Evolutionary conservation across 2,113 vertebrate genomes (phyloP).

Genomic region (Ibidorhyncha struthersii): DNA sequence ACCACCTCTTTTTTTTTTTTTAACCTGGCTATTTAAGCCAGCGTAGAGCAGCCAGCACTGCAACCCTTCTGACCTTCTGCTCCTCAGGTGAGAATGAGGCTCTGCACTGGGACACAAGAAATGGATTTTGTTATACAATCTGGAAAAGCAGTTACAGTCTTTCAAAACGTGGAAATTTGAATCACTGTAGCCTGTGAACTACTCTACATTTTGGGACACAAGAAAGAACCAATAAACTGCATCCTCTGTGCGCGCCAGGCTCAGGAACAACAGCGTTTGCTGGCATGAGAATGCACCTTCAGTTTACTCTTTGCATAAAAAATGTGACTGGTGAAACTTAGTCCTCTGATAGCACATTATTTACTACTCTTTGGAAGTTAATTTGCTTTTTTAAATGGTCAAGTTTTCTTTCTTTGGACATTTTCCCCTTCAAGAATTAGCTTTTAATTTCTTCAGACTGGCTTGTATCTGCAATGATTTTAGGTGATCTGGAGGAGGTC

Average conservation of each 20-base stretch:
- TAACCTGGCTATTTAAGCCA: not conserved
- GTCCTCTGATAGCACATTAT: not conserved
- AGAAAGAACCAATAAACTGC: not conserved
- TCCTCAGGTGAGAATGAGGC: not conserved
- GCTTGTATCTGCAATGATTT: not conserved
- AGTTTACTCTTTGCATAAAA: not conserved
- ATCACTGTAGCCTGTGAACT: not conserved
- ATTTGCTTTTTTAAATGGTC: not conserved
- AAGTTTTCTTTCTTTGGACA: not conserved
- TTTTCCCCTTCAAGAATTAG: not conserved
- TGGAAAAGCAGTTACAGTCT: not conserved
- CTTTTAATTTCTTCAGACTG: not conserved
- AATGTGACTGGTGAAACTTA: not conserved
- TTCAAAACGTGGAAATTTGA: not conserved
- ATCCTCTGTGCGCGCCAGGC: not conserved
- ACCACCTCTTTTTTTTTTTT: not conserved
- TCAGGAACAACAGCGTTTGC: not conserved
- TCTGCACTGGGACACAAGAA: not conserved
- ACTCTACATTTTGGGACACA: not conserved
- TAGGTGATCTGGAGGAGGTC: not conserved
- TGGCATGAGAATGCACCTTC: not conserved
- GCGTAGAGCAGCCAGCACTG: not conserved
- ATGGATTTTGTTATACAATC: not conserved
- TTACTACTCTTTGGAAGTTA: not conserved
- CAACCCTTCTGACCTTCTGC: not conserved